Evolutionary conservation across 2,888 invertebrate genomes (phyloP), one percentile per base, ranked within the genome.

Genomic region (Ctenicera cuprea): DNA sequence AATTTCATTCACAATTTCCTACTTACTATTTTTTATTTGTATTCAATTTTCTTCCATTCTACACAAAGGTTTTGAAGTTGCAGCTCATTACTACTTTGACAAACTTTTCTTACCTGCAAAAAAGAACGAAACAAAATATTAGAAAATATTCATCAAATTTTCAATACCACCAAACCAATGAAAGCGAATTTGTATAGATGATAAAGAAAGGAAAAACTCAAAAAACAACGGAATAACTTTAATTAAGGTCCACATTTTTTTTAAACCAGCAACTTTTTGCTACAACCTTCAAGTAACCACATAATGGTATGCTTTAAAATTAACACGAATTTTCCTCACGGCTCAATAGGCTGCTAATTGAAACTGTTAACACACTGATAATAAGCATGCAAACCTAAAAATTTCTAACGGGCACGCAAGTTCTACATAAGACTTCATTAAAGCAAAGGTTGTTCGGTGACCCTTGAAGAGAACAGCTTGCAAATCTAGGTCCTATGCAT

Each of bases 341-440:
- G 18, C 16, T 18, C 48, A 48, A 48, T 18, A 48, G 48, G 48
- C 16, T 48, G 48, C 18, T 48, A 48, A 48, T 48, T 48, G 48
- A 48, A 48, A 48, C 48, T 8, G 48, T 48, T 16, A 48, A n/a
- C n/a, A n/a, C n/a, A n/a, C n/a, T n/a, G n/a, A 59, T 33, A 59
- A 59, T 38, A 16, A 38, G 59, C 59, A 3, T 3, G 59, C 59
- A 33, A 57, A 14, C 12, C 20, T 18, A 38, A 38, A 18, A 22
- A 38, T 59, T 59, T 59, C 59, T 59, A 59, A 59, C 59, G 59
- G 57, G 59, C 59, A 41, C 38, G 59, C 41, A 38, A 54, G 37
- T 14, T 16, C 14, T 9, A 33, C 50, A 20, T 50, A 22, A 59
- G 59, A 59, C 59, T 59, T 59, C 59, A 59, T 59, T 59, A 59